Conservation (phyloP, 2,888 invertebrate genomes). For the Amiota mariae region DNA sequence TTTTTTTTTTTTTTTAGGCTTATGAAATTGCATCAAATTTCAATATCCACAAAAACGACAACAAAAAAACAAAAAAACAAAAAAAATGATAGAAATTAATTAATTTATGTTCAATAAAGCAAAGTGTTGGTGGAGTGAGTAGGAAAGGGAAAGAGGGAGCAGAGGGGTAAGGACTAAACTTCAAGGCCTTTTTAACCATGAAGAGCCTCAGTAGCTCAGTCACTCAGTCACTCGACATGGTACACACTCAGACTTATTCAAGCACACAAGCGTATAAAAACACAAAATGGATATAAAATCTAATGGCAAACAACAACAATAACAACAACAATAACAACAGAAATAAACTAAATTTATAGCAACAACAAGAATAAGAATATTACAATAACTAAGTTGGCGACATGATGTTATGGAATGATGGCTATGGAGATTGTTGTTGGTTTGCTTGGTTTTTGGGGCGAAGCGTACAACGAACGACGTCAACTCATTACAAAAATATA, state of each 20-base stretch:
- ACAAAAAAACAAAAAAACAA: slow-evolving; percentile 2
- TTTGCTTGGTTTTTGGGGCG: too few relatives aligned
- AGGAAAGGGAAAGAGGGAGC: too few relatives aligned
- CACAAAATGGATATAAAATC: slow-evolving; percentile 42
- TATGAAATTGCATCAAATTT: slow-evolving; percentile 11
- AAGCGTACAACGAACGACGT: slow-evolving; percentile 39
- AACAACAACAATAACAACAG: slow-evolving; percentile 4
- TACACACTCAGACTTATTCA: slow-evolving; percentile 18
- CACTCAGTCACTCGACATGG: too few relatives aligned
- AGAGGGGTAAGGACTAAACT: too few relatives aligned
- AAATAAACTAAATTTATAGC: too few relatives aligned
- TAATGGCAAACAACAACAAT: slow-evolving; percentile 29
- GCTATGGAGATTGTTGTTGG: too few relatives aligned
- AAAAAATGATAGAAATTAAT: slow-evolving; percentile 26
- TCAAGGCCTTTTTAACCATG: too few relatives aligned
- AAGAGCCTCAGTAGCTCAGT: too few relatives aligned
- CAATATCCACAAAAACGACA: background rate
- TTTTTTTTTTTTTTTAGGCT: slow-evolving; percentile 1
- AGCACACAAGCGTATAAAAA: slow-evolving; percentile 30
- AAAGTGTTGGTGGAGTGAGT: background rate
- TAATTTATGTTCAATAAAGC: slow-evolving; percentile 15
- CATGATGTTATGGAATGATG: too few relatives aligned
- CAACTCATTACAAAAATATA: slow-evolving; percentile 67
- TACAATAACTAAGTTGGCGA: background rate
- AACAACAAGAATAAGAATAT: slow-evolving; percentile 35